Base-by-base conservation (phyloP, 2,113 vertebrate species). In the Hemicordylus capensis region DNA sequence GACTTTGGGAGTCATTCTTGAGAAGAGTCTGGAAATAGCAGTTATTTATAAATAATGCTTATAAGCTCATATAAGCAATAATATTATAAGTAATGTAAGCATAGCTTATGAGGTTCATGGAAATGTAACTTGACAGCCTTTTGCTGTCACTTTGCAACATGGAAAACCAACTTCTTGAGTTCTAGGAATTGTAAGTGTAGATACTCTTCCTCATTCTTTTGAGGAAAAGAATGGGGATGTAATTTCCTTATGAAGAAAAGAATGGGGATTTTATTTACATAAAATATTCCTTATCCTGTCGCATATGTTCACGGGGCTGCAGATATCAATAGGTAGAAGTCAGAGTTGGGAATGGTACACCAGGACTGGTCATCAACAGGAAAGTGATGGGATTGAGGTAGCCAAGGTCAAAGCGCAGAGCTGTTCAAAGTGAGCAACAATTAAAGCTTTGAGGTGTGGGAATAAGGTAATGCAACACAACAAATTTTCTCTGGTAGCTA, bases 1-100 rank as follows among this genome's bases (percentile, higher is more conserved):
- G 46, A 81, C 42, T 10, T 3, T 0, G 0, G 0, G 0, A 46
- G 5, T 19, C 4, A 12, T 78, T 77, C 75, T 59, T 37, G 59
- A n/a, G 56, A 37, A 78, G 3, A 34, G 20, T 42, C 9, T 44
- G 17, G 39, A 28, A 67, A 26, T 64, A n/a, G 6, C 34, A 85
- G 67, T 85, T 19, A 54, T 31, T 26, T 83, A 44, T 76, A 12
- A 75, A 44, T 37, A 76, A 6, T 31, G 54, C 37, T 46, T 34
- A 64, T 76, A n/a, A n/a, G n/a, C n/a, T n/a, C n/a, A n/a, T n/a
- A n/a, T n/a, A n/a, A n/a, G n/a, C n/a, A n/a, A n/a, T n/a, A n/a
- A n/a, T n/a, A n/a, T n/a, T n/a, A n/a, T n/a, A n/a, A n/a, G n/a
- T n/a, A n/a, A n/a, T n/a, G n/a, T n/a, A n/a, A n/a, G 4, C 10